Base-by-base conservation (phyloP, 1,140 invertebrate genomes). In the Bilobella aurantiaca region DNA sequence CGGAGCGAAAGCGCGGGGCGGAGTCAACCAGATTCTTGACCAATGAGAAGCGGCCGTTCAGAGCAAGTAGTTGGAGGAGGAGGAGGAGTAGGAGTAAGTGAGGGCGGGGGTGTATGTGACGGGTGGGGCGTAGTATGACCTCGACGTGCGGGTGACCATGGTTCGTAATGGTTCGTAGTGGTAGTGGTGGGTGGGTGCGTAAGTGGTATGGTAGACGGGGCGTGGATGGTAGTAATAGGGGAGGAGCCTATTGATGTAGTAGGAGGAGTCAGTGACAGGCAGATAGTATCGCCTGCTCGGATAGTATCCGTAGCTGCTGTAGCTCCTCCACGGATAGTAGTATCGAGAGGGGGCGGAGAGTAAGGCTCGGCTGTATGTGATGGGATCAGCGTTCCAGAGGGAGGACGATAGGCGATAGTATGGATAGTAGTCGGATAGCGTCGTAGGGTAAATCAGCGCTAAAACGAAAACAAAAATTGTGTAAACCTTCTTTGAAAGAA, bases 141-240 rank as follows among this genome's bases (percentile, higher is more conserved):
- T 21, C 5, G 12, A 14, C 5, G 28, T 29, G 3, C 29, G 28
- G 5, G 58, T 59, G 58, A 59, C 58, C 3, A 29, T 18, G 12
- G 58, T 59, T 3, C 58, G 14, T 3, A 29, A 29, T 8, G 28
- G 28, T 5, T 59, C 58, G 58, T 59, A 59, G 58, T 59, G 28
- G 58, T 59, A 59, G 58, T 59, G 58, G 25, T 59, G 31, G 31
- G 5, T 16, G 12, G 58, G 58, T 5, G 58, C 25, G 58, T 59
- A 59, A 18, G 31, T 34, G 14, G 58, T 31, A 25, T 29, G 31
- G 58, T 59, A 59, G 58, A 59, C 58, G 5, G 58, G 58, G 8
- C 58, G 58, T 8, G 58, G 58, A 29, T 59, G 58, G 58, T 29
- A 31, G 28, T 59, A 59, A 29, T 59, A 59, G 3, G 58, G 58